These are phyloP conservation scores for Serilophus lunatus DNA, from an alignment of 2,113 vertebrate genomes.

Conservation along the genomic window DNA sequence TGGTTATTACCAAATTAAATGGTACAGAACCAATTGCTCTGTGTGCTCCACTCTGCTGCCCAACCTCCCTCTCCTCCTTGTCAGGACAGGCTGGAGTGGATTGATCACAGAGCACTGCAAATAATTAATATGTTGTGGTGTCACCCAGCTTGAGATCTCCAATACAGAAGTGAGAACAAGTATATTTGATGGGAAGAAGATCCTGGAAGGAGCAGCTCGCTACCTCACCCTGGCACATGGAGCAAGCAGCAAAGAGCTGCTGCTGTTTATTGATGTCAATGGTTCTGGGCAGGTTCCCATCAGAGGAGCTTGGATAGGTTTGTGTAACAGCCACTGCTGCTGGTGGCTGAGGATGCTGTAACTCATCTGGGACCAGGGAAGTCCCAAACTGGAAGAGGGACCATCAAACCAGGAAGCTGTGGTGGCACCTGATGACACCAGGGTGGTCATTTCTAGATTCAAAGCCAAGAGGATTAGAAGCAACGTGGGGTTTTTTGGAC, in stretches of 20 bases:
- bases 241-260: not conserved
- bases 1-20: conserved; percentile 53
- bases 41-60: not conserved
- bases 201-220: not conserved
- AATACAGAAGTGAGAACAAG: not conserved
- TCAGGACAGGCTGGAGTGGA: not conserved
- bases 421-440: not conserved
- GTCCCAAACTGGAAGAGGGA: not conserved
- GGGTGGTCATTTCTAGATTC: not conserved
- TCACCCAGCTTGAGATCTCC: not conserved
- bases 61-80: not conserved
- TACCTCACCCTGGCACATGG: not conserved
- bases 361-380: not conserved
- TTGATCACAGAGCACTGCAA: not conserved
- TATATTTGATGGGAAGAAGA: not conserved
- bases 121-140: not conserved
- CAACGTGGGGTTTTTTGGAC: rapidly evolving
- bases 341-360: not conserved
- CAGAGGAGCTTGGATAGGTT: not conserved
- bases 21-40: conserved; percentile 34
- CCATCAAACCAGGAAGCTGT: not conserved
- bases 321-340: not conserved
- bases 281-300: not conserved
- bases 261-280: not conserved
- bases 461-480: not conserved